These are phyloP conservation scores for Pristionchus maxplancki DNA, from an alignment of 2,888 invertebrate genomes.

Conservation along the genomic window DNA sequence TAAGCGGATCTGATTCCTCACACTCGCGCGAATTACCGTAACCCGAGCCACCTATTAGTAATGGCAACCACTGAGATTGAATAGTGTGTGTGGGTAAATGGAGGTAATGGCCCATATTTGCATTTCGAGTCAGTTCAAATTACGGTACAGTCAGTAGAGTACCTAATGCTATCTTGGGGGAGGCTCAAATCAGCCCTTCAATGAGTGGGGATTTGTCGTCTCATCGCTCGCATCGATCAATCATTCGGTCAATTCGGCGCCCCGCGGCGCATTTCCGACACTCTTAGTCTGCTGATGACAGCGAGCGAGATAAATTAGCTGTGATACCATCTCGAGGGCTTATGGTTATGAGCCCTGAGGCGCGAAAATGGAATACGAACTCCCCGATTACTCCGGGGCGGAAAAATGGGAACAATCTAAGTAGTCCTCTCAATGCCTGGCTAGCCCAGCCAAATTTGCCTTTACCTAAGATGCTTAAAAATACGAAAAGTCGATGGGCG, in stretches of 20 bases:
- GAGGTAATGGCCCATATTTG: slow-evolving; percentile 24
- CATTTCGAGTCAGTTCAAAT: neutral
- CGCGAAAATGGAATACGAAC: too few relatives aligned
- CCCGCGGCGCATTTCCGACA: slow-evolving; percentile 39
- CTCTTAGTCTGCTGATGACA: neutral
- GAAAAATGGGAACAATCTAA: too few relatives aligned
- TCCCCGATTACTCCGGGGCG: neutral
- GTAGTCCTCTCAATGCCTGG: too few relatives aligned
- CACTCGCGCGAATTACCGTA: slow-evolving; percentile 28
- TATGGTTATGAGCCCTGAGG: neutral
- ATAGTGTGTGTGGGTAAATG: neutral
- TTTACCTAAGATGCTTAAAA: neutral
- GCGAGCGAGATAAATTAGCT: neutral
- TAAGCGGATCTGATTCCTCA: slow-evolving; percentile 12
- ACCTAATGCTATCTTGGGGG: neutral
- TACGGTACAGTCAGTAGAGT: neutral
- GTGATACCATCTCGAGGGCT: neutral
- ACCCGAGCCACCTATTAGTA: neutral
- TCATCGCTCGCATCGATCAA: neutral
- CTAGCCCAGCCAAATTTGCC: too few relatives aligned
- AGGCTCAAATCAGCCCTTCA: neutral
- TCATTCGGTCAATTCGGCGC: slow-evolving; percentile 1
- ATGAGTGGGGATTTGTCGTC: neutral
- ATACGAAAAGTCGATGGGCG: too few relatives aligned
- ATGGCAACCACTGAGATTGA: neutral